Percentiles rank a stretch among this genome's conserved stretches.
Evolutionary conservation across 2,113 vertebrate genomes (phyloP).

Genomic region (Coracopsis vasa): DNA sequence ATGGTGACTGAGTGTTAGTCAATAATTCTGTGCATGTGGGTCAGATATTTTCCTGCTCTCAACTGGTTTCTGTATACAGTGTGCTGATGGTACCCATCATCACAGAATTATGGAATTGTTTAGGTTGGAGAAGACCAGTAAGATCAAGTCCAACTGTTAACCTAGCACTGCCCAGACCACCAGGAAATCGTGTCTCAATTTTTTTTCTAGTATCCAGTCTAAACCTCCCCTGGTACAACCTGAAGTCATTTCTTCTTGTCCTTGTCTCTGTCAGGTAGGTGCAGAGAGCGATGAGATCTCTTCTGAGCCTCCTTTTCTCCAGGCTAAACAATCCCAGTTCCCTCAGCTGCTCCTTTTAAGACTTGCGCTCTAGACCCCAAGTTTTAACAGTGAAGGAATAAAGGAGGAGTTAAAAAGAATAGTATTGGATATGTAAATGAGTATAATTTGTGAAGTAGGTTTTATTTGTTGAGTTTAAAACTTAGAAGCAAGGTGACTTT

Average conservation of each 20-base stretch:
- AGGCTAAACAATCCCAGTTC: not conserved
- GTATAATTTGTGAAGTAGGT: not conserved
- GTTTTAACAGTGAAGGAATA: not conserved
- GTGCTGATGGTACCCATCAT: not conserved
- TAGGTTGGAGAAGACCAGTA: not conserved
- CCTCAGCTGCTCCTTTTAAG: accelerated
- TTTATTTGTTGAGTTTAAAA: not conserved
- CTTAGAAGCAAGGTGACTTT: not conserved
- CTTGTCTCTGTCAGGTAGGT: not conserved
- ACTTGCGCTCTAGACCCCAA: not conserved
- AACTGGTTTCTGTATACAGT: not conserved
- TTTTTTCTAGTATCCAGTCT: not conserved
- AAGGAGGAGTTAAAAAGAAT: not conserved
- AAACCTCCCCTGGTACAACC: not conserved
- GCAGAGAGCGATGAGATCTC: not conserved
- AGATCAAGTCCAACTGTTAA: not conserved
- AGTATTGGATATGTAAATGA: not conserved
- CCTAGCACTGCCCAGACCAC: not conserved
- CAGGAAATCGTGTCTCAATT: not conserved
- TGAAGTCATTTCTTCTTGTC: not conserved
- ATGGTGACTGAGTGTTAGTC: not conserved
- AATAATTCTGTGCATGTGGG: not conserved
- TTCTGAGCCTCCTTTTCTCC: not conserved
- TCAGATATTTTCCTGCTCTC: not conserved
- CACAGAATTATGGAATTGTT: not conserved